Conservation (phyloP, 2,113 vertebrate genomes). For the Corythornis madagascariensis region DNA sequence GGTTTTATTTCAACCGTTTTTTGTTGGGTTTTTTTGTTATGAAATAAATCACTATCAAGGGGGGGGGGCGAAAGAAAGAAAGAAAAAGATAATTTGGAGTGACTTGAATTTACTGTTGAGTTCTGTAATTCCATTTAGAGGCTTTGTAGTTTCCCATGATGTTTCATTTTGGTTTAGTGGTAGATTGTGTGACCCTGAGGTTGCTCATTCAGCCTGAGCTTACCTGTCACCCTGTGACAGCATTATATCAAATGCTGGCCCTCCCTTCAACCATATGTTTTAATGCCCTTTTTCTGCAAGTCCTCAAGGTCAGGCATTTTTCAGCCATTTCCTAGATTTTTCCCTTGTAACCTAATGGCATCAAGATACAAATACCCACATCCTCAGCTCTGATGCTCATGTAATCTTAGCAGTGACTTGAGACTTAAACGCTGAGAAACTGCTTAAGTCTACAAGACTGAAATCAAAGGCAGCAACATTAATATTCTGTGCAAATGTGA, state of each 20-base stretch:
- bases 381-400: not conserved
- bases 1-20: not conserved
- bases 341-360: not conserved
- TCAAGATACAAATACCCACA: not conserved
- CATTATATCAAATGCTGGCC: not conserved
- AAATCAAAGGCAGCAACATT: slow-evolving; percentile 24
- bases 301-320: not conserved
- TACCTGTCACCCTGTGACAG: not conserved
- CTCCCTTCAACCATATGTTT: not conserved
- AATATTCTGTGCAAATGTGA: slow-evolving; percentile 29
- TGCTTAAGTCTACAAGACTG: not conserved
- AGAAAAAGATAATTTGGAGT: not conserved
- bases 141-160: not conserved
- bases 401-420: not conserved
- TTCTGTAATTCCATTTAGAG: not conserved
- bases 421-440: not conserved
- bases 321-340: not conserved
- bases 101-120: not conserved
- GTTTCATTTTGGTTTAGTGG: not conserved
- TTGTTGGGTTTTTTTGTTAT: not conserved
- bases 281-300: not conserved
- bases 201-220: not conserved
- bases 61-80: not conserved
- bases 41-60: not conserved
- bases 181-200: not conserved